Conservation (phyloP, 2,888 invertebrate species). For the Pristionchus maxplancki region DNA sequence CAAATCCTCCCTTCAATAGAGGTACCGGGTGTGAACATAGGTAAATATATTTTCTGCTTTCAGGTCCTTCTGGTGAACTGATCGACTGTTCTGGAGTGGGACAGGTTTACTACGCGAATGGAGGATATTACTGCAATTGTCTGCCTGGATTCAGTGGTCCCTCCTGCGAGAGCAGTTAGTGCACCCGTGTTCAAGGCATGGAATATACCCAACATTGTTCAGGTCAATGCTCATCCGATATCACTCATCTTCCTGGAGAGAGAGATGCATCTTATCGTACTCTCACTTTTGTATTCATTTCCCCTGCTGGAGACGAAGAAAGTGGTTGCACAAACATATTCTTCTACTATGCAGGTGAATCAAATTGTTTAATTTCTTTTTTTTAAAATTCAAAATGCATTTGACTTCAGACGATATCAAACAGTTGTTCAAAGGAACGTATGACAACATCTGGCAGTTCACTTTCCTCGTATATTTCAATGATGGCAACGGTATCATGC, state of each 20-base stretch:
- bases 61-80: not conserved
- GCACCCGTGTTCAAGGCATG: no score
- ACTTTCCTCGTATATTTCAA: slow-evolving; percentile 17
- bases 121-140: not conserved
- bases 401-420: not conserved
- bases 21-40: no score
- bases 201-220: no score
- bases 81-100: slow-evolving; percentile 28
- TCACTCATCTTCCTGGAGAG: not conserved
- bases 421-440: not conserved
- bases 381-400: no score
- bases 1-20: slow-evolving; percentile 16
- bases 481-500: not conserved
- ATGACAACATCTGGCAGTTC: slow-evolving; percentile 17
- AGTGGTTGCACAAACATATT: no score
- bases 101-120: not conserved
- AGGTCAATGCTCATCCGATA: no score
- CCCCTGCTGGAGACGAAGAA: not conserved
- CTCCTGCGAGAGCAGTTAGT: not conserved
- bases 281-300: not conserved
- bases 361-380: no score
- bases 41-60: no score
- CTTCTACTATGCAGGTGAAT: no score
- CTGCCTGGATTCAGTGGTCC: not conserved
- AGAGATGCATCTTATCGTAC: not conserved